Evolutionary conservation across 2,113 vertebrate genomes (phyloP).

Genomic region (Sciurus niger): DNA sequence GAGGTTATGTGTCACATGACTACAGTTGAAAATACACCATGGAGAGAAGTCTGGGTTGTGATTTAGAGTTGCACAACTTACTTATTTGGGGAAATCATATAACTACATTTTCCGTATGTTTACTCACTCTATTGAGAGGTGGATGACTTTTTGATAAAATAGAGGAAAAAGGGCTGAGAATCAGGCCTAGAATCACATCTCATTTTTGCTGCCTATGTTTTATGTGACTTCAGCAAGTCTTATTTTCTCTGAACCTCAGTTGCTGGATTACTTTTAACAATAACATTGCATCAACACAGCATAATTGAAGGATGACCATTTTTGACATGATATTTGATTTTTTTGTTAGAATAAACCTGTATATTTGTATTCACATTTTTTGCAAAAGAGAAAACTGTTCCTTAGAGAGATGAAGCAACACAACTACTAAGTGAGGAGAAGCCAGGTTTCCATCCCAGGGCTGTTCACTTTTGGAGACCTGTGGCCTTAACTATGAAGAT

Average conservation of each 20-base stretch:
- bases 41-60: not conserved
- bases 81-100: not conserved
- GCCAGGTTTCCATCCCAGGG: not conserved
- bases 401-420: not conserved
- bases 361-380: not conserved
- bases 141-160: not conserved
- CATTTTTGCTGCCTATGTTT: not conserved
- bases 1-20: not conserved
- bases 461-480: not conserved
- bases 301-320: not conserved
- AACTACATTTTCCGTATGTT: not conserved
- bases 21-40: not conserved
- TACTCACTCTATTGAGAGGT: not conserved
- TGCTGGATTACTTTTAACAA: not conserved
- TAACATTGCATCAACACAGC: not conserved
- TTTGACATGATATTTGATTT: not conserved
- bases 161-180: not conserved
- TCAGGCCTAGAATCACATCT: not conserved
- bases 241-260: not conserved
- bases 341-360: not conserved
- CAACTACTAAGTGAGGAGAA: not conserved
- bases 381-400: not conserved
- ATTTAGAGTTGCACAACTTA: not conserved
- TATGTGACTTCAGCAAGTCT: not conserved
- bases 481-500: not conserved